Base-by-base conservation (phyloP, 2,797 vertebrate genomes). In the Onychomys arenicola region DNA sequence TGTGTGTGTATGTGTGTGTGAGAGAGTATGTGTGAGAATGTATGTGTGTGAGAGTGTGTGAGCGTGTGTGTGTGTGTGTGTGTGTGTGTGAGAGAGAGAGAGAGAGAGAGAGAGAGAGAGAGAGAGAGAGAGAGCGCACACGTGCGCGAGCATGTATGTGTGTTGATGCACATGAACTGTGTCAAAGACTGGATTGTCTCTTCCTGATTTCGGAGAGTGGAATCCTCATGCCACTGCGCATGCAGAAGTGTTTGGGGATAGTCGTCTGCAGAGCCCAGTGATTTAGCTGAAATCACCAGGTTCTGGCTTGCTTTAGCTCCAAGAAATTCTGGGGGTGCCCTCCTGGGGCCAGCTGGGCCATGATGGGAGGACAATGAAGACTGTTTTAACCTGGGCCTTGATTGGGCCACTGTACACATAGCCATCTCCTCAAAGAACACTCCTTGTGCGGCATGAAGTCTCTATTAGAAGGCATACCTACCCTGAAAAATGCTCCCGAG, bases 401-500 rank as follows among this genome's bases (percentile, higher is more conserved):
- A 13, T 32, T 61, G 37, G 59, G 34, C 4, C n/a, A 7, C 11
- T 43, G 14, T 27, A 71, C 32, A 59, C 29, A 71, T n/a, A 80
- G 10, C n/a, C 32, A 29, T 86, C 12, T 40, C 46, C n/a, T n/a
- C n/a, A 43, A 34, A 14, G 63, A 90, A 43, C 19, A 10, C 2
- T 34, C 34, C 49, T 91, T 57, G 29, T 23, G 16, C 16, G 25
- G 55, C 14, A 69, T 19, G 7, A 52, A 90, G 88, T 76, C 19
- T 82, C 40, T 27, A 49, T 71, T 69, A 17, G 91, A 89, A 95
- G 63, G 9, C 67, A 57, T 87, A 43, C 32, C 37, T 19, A 32
- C 73, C 55, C 37, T 94, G n/a, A 93, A 93, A 94, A 89, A 96
- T 85, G 91, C 40, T 59, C 75, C 59, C 0, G 4, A 92, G 93